These are phyloP conservation scores for Gerris lacustris DNA, from an alignment of 2,888 invertebrate species.

Conservation along the genomic window DNA sequence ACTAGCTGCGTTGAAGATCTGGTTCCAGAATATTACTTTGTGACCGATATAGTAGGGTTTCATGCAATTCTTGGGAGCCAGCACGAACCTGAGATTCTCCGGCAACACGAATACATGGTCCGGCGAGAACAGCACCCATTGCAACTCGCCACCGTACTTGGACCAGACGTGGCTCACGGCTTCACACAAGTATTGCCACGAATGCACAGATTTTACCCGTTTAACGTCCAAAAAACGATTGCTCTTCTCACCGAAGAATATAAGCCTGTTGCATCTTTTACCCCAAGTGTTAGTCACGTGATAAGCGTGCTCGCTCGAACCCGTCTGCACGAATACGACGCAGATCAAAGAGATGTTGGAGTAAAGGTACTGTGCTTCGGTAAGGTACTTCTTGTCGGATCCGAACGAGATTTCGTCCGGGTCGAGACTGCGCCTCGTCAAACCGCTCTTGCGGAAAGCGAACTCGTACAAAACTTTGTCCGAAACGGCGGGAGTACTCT, in stretches of 20 bases:
- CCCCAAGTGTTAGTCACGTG: slow-evolving; percentile 40
- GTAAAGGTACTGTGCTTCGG: slow-evolving; percentile 20
- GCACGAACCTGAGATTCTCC: slow-evolving; percentile 42
- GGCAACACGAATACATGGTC: slow-evolving; percentile 45
- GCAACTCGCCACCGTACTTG: slow-evolving; percentile 32
- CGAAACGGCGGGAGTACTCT: neutral
- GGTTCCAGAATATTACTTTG: slow-evolving; percentile 43
- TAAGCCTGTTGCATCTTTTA: slow-evolving; percentile 36
- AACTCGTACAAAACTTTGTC: neutral
- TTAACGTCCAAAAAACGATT: slow-evolving; percentile 30
- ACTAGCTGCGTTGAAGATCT: slow-evolving; percentile 43
- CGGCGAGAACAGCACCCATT: slow-evolving; percentile 45
- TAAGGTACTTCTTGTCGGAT: neutral
- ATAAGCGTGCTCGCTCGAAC: slow-evolving; percentile 35
- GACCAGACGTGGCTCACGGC: slow-evolving; percentile 36
- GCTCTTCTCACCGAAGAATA: slow-evolving; percentile 34
- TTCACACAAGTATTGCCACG: slow-evolving; percentile 41
- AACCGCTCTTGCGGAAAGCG: neutral
- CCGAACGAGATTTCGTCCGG: neutral
- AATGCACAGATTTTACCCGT: slow-evolving; percentile 35
- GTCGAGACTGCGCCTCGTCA: neutral
- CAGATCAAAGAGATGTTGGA: slow-evolving; percentile 39
- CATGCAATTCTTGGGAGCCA: slow-evolving; percentile 38
- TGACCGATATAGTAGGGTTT: slow-evolving; percentile 45
- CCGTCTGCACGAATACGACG: slow-evolving; percentile 39